Base-by-base conservation (phyloP, 2,888 invertebrate genomes). In the Leptopterna dolabrata region DNA sequence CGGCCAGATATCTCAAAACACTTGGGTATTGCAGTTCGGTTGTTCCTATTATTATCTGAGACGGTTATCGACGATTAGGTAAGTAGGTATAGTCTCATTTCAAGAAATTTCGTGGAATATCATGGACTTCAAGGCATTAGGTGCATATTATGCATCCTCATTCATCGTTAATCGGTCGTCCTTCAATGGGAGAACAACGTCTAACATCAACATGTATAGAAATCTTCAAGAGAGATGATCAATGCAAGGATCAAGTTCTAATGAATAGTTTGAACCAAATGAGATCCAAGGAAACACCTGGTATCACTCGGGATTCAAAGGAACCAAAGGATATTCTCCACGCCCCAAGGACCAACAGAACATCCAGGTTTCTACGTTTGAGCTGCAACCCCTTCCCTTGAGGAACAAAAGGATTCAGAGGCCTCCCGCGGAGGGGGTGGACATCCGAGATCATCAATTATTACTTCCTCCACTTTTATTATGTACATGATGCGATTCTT, bases 361-460 rank as follows among this genome's bases (percentile, higher is more conserved):
- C 81, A 81, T 81, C 81, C 81, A 29, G 81, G 55, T 13, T 45
- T 81, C 51, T 55, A 30, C 81, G 51, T 16, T 81, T 81, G 30
- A 55, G 81, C 81, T 81, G 51, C 81, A 55, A 55, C 81, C 78
- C 78, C 27, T 36, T 7, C 36, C 27, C 45, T 43, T 19, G 9
- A 45, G 78, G 78, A 78, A 78, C 43, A 45, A 78, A 78, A 45
- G 78, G 41, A 41, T 76, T 14, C 36, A 4, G 29, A 27, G 27
- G 30, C 1, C 71, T 19, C 76, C 76, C 43, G 13, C 41, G 78
- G 19, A 55, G 78, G 11, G 81, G 81, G 55, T 81, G 81, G 81
- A 81, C 81, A 81, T 81, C 30, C 81, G 81, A 81, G 81, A 81
- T 81, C 81, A 81, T 81, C 81, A 81, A 81, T 81, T n/a, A n/a